phyloP scores from a whole-genome alignment of 92 coral and sea anemone genomes.

The Metridium senile region DNA sequence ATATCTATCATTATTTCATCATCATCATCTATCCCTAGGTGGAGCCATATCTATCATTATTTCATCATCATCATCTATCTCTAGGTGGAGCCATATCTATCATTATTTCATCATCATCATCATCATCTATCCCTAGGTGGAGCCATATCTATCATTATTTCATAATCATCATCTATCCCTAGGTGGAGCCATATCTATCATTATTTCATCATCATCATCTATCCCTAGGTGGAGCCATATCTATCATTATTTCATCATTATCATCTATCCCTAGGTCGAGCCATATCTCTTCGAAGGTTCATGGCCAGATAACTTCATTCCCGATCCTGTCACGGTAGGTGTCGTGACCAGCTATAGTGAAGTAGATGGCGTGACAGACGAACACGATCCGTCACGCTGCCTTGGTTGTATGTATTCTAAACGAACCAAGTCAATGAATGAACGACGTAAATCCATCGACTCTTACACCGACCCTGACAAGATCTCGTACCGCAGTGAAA shows the following conservation, averaged over 20 bases:
- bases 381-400: conserved; percentile 85
- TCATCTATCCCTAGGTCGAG: conserved; percentile 57
- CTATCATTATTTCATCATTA: not conserved
- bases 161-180: too few species aligned
- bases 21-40: too few species aligned
- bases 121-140: too few species aligned
- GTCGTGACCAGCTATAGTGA: conserved; percentile 23
- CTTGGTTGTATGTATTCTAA: conserved; percentile 81
- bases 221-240: conserved; percentile 66
- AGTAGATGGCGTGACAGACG: conserved; percentile 38
- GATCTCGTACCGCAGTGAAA: conserved; percentile 33
- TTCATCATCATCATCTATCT: too few species aligned
- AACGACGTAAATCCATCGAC: conserved; percentile 61
- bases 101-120: too few species aligned
- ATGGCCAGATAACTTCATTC: conserved; percentile 90
- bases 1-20: too few species aligned
- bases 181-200: not conserved
- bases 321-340: conserved; percentile 59
- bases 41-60: too few species aligned
- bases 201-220: not conserved
- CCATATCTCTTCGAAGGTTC: conserved; percentile 84
- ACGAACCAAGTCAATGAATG: conserved; percentile 64
- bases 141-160: too few species aligned
- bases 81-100: too few species aligned
- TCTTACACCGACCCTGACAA: conserved; percentile 43